These are phyloP conservation scores for Dendrocopos noguchii DNA, from an alignment of 2,113 vertebrate species.

Conservation along the genomic window DNA sequence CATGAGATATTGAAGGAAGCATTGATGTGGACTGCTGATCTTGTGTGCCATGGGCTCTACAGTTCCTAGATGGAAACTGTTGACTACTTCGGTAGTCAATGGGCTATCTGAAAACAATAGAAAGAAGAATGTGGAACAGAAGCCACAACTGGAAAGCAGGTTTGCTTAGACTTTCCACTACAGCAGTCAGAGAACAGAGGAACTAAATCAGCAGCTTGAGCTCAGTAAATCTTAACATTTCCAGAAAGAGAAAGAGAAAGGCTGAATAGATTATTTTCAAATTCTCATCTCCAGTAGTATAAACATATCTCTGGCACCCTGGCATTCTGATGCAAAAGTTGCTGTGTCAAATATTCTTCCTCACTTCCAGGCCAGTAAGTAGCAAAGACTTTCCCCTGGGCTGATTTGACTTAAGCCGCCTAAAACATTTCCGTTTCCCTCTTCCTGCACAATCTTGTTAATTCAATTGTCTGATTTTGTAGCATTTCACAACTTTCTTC, in stretches of 20 bases:
- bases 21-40: neutral
- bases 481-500: neutral
- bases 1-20: neutral
- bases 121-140: neutral
- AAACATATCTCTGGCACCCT: conserved; percentile 40
- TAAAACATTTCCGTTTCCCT: neutral
- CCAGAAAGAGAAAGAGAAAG: neutral
- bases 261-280: conserved; percentile 15
- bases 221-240: neutral
- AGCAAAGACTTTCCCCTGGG: conserved; percentile 46
- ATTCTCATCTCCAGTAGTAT: conserved; percentile 18
- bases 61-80: neutral
- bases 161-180: neutral
- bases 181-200: neutral
- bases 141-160: neutral
- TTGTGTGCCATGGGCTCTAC: neutral
- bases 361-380: conserved; percentile 44
- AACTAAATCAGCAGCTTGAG: neutral
- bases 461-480: neutral
- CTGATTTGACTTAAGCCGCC: conserved; percentile 47
- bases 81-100: neutral
- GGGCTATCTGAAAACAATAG: neutral
- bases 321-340: conserved; percentile 59
- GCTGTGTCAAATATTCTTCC: conserved; percentile 65
- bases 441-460: neutral